These are phyloP conservation scores for Paramisgurnus dabryanus DNA, from an alignment of 2,113 vertebrate species.

Conservation along the genomic window DNA sequence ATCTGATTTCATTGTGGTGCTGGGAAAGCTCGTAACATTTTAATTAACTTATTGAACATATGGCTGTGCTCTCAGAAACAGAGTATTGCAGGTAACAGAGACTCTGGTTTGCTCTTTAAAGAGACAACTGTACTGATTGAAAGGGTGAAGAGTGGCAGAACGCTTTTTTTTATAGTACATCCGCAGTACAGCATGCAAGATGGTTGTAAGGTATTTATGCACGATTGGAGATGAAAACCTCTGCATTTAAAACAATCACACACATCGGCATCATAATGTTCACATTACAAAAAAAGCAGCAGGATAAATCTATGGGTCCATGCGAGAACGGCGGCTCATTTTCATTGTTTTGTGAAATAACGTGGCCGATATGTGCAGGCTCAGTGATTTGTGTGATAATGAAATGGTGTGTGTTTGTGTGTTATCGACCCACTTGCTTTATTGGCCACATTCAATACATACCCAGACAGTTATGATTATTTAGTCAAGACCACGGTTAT, in stretches of 20 bases:
- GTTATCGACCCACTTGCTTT: constrained; percentile 65
- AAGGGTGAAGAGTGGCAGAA: not conserved
- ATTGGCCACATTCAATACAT: constrained; percentile 62
- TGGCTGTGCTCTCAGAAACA: constrained; percentile 67
- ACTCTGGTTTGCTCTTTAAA: not conserved
- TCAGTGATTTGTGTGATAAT: constrained; percentile 1
- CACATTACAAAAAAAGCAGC: constrained; percentile 3
- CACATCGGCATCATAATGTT: constrained; percentile 3
- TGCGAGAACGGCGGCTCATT: constrained; percentile 22
- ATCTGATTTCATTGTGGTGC: constrained; percentile 73
- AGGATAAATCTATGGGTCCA: constrained; percentile 31
- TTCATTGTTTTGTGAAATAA: constrained; percentile 45
- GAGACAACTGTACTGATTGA: constrained; percentile 7
- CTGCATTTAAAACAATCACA: constrained; percentile 10
- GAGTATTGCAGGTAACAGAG: constrained; percentile 59
- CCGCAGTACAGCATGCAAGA: constrained; percentile 14
- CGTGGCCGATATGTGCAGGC: constrained; percentile 18
- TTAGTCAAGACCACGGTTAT: constrained; percentile 66
- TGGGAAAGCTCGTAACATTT: constrained; percentile 70
- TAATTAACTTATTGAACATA: constrained; percentile 73
- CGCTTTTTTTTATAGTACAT: not conserved
- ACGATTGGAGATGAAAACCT: constrained; percentile 1
- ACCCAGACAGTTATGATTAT: constrained; percentile 54
- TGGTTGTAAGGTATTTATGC: not conserved
- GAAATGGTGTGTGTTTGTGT: constrained; percentile 41